These are phyloP conservation scores for Drosophila oshimai DNA, from an alignment of 1,140 invertebrate species.

Conservation along the genomic window DNA sequence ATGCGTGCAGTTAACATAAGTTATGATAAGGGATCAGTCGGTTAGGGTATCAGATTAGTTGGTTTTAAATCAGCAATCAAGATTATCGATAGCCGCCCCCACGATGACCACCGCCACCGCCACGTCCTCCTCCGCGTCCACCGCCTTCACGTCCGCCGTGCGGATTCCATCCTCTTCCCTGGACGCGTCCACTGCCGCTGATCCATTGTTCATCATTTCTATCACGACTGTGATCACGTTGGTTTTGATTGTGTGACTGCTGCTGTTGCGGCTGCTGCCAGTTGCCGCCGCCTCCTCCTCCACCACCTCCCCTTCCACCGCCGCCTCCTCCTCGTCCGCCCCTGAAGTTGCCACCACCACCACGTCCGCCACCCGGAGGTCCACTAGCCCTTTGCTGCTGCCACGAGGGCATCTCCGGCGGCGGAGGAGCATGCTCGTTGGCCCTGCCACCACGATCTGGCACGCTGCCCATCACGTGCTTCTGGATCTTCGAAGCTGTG, in stretches of 20 bases:
- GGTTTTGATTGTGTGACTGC: constrained; percentile 17
- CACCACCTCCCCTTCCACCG: constrained; percentile 27
- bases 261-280: constrained; percentile 47
- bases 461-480: constrained; percentile 92
- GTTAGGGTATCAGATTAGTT: neutral
- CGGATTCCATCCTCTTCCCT: constrained; percentile 71
- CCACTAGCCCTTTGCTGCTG: constrained; percentile 83
- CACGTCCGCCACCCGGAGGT: constrained; percentile 44
- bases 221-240: constrained; percentile 14
- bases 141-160: constrained; percentile 51
- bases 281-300: constrained; percentile 36
- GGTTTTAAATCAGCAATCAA: neutral
- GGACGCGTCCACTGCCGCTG: constrained; percentile 68
- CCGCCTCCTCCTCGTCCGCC: constrained; percentile 41
- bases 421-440: constrained; percentile 93
- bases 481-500: constrained; percentile 91
- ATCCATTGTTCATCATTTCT: constrained; percentile 58
- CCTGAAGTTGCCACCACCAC: constrained; percentile 54
- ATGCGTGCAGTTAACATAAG: neutral
- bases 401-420: constrained; percentile 98
- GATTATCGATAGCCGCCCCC: constrained; percentile 49
- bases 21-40: constrained; percentile 17
- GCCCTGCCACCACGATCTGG: constrained; percentile 95
- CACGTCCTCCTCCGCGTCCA: constrained; percentile 19
- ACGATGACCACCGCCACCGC: constrained; percentile 64